These are phyloP conservation scores for Megaceryle maxima DNA, from an alignment of 2,113 vertebrate genomes.

Conservation along the genomic window DNA sequence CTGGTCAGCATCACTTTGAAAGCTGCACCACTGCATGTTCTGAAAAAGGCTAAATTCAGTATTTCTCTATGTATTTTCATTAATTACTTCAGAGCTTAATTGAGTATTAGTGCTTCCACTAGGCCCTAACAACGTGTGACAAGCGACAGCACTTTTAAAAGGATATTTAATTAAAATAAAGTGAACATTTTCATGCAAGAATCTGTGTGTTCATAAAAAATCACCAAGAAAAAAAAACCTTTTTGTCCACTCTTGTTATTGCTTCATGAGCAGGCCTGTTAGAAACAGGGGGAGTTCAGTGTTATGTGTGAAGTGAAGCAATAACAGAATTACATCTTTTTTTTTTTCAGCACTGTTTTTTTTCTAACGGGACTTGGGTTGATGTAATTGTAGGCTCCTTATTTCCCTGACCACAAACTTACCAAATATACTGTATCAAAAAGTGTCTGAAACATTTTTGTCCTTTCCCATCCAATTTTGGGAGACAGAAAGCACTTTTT, in stretches of 20 bases:
- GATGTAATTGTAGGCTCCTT: too few relatives aligned
- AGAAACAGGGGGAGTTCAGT: background rate
- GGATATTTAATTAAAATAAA: background rate
- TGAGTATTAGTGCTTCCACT: background rate
- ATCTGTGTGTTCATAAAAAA: background rate
- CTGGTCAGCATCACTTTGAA: background rate
- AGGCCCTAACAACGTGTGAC: background rate
- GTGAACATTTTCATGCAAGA: background rate
- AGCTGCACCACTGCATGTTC: background rate
- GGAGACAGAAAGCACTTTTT: background rate
- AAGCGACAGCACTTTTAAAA: background rate
- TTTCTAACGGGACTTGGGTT: background rate
- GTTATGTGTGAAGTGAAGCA: background rate
- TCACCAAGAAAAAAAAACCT: background rate
- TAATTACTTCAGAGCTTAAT: background rate
- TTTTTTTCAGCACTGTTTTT: background rate
- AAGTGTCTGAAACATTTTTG: background rate
- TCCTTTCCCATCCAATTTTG: background rate
- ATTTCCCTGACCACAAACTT: background rate
- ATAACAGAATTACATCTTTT: background rate
- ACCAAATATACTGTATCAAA: background rate
- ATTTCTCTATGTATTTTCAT: background rate
- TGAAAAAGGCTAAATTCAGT: background rate
- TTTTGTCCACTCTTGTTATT: background rate
- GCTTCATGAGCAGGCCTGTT: background rate